A percentile compares a stretch with the other conserved stretches of the same genome.
Evolutionary conservation across 2,113 vertebrate genomes (phyloP).

Genomic region (Orthonyx spaldingii): DNA sequence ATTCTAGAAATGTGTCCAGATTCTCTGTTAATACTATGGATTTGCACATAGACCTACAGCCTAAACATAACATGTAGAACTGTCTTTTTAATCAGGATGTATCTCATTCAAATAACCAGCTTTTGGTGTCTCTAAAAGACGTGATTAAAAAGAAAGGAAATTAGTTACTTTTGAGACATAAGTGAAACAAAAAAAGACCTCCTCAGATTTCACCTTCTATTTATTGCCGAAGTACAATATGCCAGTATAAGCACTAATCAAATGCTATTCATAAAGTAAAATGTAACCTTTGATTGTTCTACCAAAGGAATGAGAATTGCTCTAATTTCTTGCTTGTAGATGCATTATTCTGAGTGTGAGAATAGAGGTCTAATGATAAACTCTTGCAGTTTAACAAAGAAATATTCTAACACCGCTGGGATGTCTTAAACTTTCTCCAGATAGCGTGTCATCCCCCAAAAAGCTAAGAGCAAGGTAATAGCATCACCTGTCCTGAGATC

Average conservation of each 20-base stretch:
- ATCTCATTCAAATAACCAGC: not conserved
- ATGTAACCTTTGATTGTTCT: not conserved
- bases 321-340: not conserved
- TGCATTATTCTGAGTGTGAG: not conserved
- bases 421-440: not conserved
- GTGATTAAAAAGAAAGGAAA: not conserved
- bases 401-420: not conserved
- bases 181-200: not conserved
- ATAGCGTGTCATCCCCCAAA: not conserved
- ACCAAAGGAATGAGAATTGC: not conserved
- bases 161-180: not conserved
- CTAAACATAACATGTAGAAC: not conserved
- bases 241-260: not conserved
- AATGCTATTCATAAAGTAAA: not conserved
- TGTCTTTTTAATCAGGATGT: not conserved
- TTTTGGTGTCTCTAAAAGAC: not conserved
- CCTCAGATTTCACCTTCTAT: not conserved
- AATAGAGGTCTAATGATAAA: not conserved
- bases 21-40: not conserved
- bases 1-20: not conserved
- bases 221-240: not conserved
- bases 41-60: not conserved
- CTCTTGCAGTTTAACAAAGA: not conserved
- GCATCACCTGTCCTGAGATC: not conserved
- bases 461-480: not conserved